Evolutionary conservation across 2,888 invertebrate species (phyloP), one percentile per base, ranked within the genome.

Genomic region (Platycheirus albimanus): DNA sequence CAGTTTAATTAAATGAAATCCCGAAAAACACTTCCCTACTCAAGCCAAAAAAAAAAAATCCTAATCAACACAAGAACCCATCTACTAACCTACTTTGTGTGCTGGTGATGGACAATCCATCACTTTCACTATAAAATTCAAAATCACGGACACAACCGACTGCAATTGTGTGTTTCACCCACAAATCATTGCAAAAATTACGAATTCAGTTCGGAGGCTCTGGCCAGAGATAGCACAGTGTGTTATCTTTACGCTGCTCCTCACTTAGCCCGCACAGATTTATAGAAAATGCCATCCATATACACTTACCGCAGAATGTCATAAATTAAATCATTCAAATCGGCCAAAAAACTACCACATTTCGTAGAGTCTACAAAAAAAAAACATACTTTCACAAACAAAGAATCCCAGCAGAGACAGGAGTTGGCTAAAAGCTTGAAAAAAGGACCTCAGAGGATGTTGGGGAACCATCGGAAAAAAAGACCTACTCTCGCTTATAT

Each of bases 301-400:
- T 56, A 72, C 47, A 28, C 15, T 43, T 13, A 41, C 24, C 5
- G 11, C 47, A 63, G 33, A 58, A 52, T 66, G 72, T 72, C 61
- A 83, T 83, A 83, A 83, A 83, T 83, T 78, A 83, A 83, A 83
- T 78, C 72, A 83, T 83, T 83, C 72, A 78, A 83, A 83, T 72
- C 78, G 69, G 47, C 61, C 54, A 63, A 51, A 71, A 77, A 13
- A 0, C 54, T 6, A 49, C 70, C 66, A 71, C 58, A 74, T 33
- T 6, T 8, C 5, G 8, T 33, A 33, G 8, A 4, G 30, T 33
- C 72, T 64, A 52, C 66, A 51, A 72, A 11, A 19, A 43, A 13
- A 43, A 43, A 38, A 58, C 45, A 1, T n/a, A 58, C 28, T 11
- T 4, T 8, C 24, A 36, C 30, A 36, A 6, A 11, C 36, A 67